These are phyloP conservation scores for Herminia tarsipennalis DNA, from an alignment of 2,888 invertebrate species.

Conservation along the genomic window DNA sequence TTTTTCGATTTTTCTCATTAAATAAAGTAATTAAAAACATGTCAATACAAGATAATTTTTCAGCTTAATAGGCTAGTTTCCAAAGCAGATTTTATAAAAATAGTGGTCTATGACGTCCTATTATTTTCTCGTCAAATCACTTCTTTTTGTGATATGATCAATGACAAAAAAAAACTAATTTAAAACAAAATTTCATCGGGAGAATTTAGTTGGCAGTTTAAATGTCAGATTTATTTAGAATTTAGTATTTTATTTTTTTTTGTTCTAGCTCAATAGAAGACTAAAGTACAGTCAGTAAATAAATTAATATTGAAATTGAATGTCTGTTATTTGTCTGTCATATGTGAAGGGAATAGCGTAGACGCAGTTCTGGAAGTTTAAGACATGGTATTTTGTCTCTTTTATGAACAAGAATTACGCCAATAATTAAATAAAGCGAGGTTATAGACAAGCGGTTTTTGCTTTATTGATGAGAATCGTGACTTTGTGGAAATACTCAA, in stretches of 20 bases:
- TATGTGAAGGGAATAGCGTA: neutral
- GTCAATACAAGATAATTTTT: conserved; percentile 5
- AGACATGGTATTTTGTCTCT: conserved; percentile 4
- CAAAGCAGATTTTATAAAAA: too few species aligned
- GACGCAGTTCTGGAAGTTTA: conserved; percentile 1
- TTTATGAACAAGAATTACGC: conserved; percentile 11
- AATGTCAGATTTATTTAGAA: too few species aligned
- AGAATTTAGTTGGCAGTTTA: too few species aligned
- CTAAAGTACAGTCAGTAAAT: neutral
- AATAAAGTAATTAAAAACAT: conserved; percentile 7
- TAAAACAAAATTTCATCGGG: too few species aligned
- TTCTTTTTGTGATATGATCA: too few species aligned
- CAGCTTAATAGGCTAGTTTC: conserved; percentile 4
- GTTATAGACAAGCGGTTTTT: neutral
- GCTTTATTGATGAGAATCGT: conserved; percentile 5
- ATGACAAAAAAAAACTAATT: too few species aligned
- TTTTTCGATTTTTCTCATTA: too few species aligned
- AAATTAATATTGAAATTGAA: neutral
- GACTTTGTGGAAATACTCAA: conserved; percentile 1
- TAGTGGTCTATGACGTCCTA: too few species aligned
- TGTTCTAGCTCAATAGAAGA: too few species aligned
- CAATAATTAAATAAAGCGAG: conserved; percentile 12
- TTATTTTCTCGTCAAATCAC: too few species aligned
- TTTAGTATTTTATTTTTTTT: too few species aligned
- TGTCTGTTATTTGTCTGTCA: neutral